Percentiles rank a stretch among this genome's conserved stretches.
phyloP scores from a whole-genome alignment of 2,797 vertebrate genomes.

The Cyprinella venusta region DNA sequence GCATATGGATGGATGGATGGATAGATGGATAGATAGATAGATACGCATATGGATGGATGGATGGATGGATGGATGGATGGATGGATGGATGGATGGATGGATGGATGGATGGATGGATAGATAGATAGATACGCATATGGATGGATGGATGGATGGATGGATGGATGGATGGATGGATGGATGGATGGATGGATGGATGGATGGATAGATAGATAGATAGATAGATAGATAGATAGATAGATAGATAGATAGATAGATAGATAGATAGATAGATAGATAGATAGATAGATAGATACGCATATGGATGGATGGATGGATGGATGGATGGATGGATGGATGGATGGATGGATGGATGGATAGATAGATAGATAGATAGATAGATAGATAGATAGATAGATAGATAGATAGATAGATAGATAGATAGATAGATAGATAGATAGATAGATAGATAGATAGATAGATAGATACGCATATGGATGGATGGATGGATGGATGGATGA shows the following conservation, averaged over 20 bases:
- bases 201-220: rapidly evolving
- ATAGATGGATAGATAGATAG: no score
- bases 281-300: no score
- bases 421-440: no score
- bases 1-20: no score
- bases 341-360: no score
- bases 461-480: no score
- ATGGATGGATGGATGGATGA: no score
- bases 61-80: rapidly evolving
- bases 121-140: rapidly evolving
- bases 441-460: no score
- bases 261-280: no score
- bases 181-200: neutral
- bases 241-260: no score
- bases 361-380: rapidly evolving
- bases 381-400: no score
- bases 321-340: rapidly evolving
- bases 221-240: rapidly evolving
- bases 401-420: no score
- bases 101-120: rapidly evolving
- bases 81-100: neutral
- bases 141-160: rapidly evolving
- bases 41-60: rapidly evolving
- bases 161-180: neutral
- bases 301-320: rapidly evolving